Base-by-base conservation (phyloP, 2,888 invertebrate species). In the Masnerella sp. region DNA sequence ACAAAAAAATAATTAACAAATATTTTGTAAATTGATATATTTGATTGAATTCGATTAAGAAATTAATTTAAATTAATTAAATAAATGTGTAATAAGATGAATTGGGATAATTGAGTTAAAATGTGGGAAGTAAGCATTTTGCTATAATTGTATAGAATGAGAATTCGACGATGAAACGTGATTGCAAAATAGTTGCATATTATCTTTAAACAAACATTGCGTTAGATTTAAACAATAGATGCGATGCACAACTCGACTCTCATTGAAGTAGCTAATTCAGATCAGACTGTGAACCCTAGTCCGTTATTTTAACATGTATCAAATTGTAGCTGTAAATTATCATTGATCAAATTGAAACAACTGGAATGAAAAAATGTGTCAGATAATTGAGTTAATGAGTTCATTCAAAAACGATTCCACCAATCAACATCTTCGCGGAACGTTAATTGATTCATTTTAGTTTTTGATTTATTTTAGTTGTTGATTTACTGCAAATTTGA, bases 201-300 rank as follows among this genome's bases (percentile, higher is more conserved):
- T 47, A 32, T 47, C 30, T 15, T n/a, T 17, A 30, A 47, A 14
- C 18, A 17, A 17, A 47, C 11, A 30, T 15, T n/a, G 32, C 11
- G 3, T 30, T 17, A 30, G 15, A 17, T 12, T 45, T 45, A 22
- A n/a, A 34, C 34, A 36, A 47, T 36, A 47, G 47, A 36, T 47
- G 4, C 36, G 15, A 59, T 59, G 32, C 14, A 25, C 28, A 47
- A 45, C 25, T 36, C 38, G 45, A 38, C 15, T 59, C 59, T 59
- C 47, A 59, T 49, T 61, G 40, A 61, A 61, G 49, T 61, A 38
- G 30, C 43, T 42, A 47, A 61, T 49, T 61, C 49, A 61, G 49
- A 49, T 20, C 49, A 34, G 61, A 49, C 61, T 61, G 28, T 59
- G 59, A 59, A 59, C 59, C 47, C 45, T 59, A 59, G 22, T 45